Evolutionary conservation across 1,140 invertebrate species (phyloP).

Genomic region (Druon quercuslanigerum): DNA sequence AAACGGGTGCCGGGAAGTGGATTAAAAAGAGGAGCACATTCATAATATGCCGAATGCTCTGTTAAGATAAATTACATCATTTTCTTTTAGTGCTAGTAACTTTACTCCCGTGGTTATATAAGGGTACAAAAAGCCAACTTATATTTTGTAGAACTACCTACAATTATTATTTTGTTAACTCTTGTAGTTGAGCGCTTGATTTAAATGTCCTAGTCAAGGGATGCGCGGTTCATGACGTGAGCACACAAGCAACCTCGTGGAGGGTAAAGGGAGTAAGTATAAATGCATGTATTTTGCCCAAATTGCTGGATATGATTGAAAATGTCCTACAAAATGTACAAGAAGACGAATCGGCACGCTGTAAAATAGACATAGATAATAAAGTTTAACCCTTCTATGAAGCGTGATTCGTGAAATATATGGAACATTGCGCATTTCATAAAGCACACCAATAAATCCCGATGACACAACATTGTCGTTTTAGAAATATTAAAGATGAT

Average conservation of each 20-base stretch:
- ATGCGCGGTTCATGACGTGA: constrained; percentile 41
- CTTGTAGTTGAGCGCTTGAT: not conserved
- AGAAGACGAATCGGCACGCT: constrained; percentile 46
- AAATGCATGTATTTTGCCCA: constrained; percentile 40
- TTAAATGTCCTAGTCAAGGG: constrained; percentile 37
- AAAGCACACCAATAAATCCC: not conserved
- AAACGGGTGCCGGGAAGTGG: constrained; percentile 13
- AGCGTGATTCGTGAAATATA: not conserved
- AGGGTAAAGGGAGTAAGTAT: constrained; percentile 40
- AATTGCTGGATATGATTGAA: constrained; percentile 48
- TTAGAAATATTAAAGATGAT: too few relatives aligned
- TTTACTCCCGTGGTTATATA: not conserved
- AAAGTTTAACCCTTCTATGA: constrained; percentile 11
- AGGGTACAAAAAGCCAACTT: too few relatives aligned
- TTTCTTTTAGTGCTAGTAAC: not conserved
- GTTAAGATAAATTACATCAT: not conserved
- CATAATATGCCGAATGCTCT: constrained; percentile 14
- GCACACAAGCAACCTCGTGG: constrained; percentile 37
- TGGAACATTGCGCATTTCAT: not conserved
- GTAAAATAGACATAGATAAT: constrained; percentile 43
- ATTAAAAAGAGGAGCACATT: constrained; percentile 7
- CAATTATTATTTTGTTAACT: not conserved
- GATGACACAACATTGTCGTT: not conserved
- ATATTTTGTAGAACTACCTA: not conserved
- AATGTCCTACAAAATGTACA: constrained; percentile 39